A percentile compares a stretch with the other conserved stretches of the same genome.
These are phyloP conservation scores for Quadroppia sp. DNA, from an alignment of 2,888 invertebrate genomes.

Conservation along the genomic window DNA sequence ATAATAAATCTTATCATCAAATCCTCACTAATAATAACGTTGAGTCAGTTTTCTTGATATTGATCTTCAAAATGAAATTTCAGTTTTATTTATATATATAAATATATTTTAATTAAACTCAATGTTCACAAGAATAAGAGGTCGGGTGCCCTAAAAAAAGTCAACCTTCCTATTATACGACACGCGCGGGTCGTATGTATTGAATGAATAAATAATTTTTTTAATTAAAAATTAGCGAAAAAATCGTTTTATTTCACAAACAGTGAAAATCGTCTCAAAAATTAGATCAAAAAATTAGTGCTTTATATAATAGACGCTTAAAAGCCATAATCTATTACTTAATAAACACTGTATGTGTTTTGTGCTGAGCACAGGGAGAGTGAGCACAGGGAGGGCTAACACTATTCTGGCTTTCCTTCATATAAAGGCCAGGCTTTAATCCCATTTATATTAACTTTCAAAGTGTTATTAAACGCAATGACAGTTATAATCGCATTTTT, in stretches of 20 bases:
- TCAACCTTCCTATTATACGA: too few relatives aligned
- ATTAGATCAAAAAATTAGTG: conserved; percentile 1
- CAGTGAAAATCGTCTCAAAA: not conserved
- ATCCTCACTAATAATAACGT: not conserved
- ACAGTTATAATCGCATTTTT: not conserved
- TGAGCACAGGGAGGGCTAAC: not conserved
- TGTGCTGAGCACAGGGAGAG: not conserved
- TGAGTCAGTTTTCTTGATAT: not conserved
- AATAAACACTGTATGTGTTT: not conserved
- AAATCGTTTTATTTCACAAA: not conserved
- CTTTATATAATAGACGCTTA: not conserved
- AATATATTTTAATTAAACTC: too few relatives aligned
- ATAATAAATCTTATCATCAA: not conserved
- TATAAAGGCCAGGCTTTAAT: too few relatives aligned
- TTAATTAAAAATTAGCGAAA: not conserved
- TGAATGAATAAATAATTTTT: too few relatives aligned
- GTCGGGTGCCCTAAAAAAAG: too few relatives aligned
- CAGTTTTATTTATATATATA: not conserved
- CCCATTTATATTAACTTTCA: conserved; percentile 39
- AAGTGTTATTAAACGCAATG: conserved; percentile 32
- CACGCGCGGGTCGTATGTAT: too few relatives aligned
- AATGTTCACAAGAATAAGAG: too few relatives aligned
- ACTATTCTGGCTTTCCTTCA: not conserved
- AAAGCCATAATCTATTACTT: not conserved
- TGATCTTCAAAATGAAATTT: not conserved